Evolutionary conservation across 2,888 invertebrate genomes (phyloP).

Genomic region (Heteromurus nitidus): DNA sequence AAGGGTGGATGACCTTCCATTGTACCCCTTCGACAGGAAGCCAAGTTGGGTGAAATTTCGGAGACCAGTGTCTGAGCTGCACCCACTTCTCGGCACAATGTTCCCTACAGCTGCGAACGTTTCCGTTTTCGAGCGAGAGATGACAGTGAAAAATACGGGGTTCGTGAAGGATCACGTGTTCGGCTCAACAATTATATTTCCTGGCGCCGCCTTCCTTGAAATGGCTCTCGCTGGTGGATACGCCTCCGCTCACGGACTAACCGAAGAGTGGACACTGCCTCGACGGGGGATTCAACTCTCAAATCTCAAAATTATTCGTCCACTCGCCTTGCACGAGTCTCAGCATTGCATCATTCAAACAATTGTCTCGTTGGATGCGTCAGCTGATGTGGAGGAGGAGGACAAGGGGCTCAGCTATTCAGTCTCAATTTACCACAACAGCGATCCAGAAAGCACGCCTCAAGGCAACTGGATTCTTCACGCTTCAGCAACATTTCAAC

Average conservation of each 20-base stretch:
- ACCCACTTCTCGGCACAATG: slow-evolving; percentile 17
- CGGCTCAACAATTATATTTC: slow-evolving; percentile 39
- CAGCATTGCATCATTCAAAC: slow-evolving; percentile 31
- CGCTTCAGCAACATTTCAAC: background rate
- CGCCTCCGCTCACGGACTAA: background rate
- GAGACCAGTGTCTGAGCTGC: background rate
- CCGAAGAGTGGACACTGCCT: background rate
- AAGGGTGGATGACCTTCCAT: slow-evolving; percentile 20
- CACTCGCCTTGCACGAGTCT: background rate
- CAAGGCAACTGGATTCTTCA: slow-evolving; percentile 1
- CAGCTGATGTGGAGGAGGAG: too few relatives aligned
- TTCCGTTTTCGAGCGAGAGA: slow-evolving; percentile 32
- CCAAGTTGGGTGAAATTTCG: slow-evolving; percentile 37
- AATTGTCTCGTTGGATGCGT: background rate
- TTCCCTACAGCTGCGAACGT: slow-evolving; percentile 4
- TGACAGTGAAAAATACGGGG: background rate
- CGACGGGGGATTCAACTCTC: background rate
- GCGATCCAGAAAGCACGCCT: background rate
- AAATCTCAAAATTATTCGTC: background rate
- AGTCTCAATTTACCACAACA: background rate
- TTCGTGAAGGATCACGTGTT: slow-evolving; percentile 54
- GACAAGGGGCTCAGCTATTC: background rate
- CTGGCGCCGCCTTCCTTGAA: slow-evolving; percentile 35
- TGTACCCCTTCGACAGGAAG: slow-evolving; percentile 60
- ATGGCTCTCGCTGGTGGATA: slow-evolving; percentile 48